These are phyloP conservation scores for Andrena praecox DNA, from an alignment of 2,888 invertebrate species.

Conservation along the genomic window DNA sequence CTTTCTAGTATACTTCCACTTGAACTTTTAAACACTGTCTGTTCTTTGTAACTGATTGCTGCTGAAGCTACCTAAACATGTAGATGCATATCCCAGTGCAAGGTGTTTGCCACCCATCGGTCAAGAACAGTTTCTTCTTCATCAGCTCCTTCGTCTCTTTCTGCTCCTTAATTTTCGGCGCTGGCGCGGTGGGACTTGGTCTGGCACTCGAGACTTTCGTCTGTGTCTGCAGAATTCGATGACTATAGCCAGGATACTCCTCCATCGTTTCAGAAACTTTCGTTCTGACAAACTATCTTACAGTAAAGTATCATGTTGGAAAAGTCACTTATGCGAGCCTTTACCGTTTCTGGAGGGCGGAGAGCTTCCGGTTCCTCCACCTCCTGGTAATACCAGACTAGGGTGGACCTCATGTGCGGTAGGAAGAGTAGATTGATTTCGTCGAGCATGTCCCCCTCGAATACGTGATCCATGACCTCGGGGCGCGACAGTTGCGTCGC, in stretches of 20 bases:
- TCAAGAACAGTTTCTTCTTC: slow-evolving; percentile 93
- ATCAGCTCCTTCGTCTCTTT: slow-evolving; percentile 82
- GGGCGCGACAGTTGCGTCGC: slow-evolving; percentile 92
- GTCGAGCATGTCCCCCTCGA: slow-evolving; percentile 96
- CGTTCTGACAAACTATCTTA: too few species aligned
- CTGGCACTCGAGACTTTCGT: slow-evolving; percentile 74
- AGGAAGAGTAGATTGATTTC: slow-evolving; percentile 95
- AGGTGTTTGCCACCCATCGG: slow-evolving; percentile 93
- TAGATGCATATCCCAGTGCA: slow-evolving; percentile 94
- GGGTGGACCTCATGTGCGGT: slow-evolving; percentile 93
- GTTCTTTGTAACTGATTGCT: not conserved
- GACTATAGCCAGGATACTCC: not conserved
- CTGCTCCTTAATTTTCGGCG: slow-evolving; percentile 84
- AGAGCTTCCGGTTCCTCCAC: slow-evolving; percentile 89
- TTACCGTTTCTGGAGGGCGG: slow-evolving; percentile 82
- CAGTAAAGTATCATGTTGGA: not conserved
- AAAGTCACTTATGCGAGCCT: not conserved
- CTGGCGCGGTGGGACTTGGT: slow-evolving; percentile 71
- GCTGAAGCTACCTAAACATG: slow-evolving; percentile 88
- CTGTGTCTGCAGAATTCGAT: slow-evolving; percentile 59
- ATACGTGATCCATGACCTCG: slow-evolving; percentile 96
- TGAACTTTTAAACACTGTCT: not conserved
- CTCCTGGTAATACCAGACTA: slow-evolving; percentile 96
- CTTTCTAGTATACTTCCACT: not conserved
- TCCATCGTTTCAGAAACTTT: not conserved